Evolutionary conservation across 1,140 invertebrate species (phyloP).

Genomic region (Sarcophaga peregrina): DNA sequence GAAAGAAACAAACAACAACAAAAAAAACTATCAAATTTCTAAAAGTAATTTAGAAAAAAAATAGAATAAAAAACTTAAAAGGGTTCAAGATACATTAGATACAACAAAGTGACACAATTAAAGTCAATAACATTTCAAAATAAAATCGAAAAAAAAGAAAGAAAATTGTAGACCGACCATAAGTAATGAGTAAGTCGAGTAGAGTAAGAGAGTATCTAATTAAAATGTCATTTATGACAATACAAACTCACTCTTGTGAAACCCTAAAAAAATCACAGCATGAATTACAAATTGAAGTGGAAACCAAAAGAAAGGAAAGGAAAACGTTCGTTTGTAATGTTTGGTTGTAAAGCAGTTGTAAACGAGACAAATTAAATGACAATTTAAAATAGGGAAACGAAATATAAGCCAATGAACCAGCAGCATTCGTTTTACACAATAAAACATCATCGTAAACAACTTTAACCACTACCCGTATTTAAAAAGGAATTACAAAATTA

Average conservation of each 20-base stretch:
- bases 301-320: neutral
- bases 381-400: neutral
- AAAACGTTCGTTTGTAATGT: too few species aligned
- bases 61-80: neutral
- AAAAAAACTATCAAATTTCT: neutral
- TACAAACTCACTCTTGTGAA: constrained; percentile 8
- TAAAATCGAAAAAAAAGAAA: neutral
- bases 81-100: neutral
- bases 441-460: neutral
- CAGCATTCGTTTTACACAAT: neutral
- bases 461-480: neutral
- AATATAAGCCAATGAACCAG: too few species aligned
- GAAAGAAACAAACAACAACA: too few species aligned
- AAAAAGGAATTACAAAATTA: neutral
- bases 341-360: neutral
- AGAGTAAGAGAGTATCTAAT: constrained; percentile 35
- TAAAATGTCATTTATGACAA: constrained; percentile 40
- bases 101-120: neutral
- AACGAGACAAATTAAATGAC: constrained; percentile 17
- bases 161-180: neutral
- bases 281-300: constrained; percentile 12
- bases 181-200: neutral
- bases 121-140: constrained; percentile 31
- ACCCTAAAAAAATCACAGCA: constrained; percentile 39
- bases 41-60: neutral